These are phyloP conservation scores for Reticulitermes speratus DNA, from an alignment of 1,140 invertebrate genomes.

Conservation along the genomic window DNA sequence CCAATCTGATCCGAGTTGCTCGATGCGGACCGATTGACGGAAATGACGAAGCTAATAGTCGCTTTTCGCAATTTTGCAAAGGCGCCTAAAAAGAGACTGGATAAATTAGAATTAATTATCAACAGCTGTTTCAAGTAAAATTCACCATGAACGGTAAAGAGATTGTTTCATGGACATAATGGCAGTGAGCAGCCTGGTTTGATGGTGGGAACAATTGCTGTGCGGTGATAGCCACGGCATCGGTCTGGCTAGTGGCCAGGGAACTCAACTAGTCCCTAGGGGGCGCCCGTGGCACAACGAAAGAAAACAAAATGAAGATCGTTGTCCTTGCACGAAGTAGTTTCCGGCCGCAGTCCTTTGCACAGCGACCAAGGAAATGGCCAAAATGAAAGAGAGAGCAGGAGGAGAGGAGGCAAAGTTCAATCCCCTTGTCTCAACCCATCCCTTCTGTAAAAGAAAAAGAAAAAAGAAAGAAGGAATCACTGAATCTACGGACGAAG, in stretches of 20 bases:
- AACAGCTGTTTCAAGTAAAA: too few relatives aligned
- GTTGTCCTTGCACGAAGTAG: background rate
- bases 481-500: background rate
- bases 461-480: background rate
- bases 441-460: background rate
- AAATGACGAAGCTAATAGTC: too few relatives aligned
- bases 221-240: background rate
- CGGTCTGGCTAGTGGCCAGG: background rate
- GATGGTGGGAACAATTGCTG: too few relatives aligned
- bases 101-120: too few relatives aligned
- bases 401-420: background rate
- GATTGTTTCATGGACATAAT: too few relatives aligned
- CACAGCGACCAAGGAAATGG: conserved; percentile 1
- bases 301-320: background rate
- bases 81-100: too few relatives aligned
- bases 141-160: too few relatives aligned
- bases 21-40: too few relatives aligned
- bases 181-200: too few relatives aligned
- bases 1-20: too few relatives aligned
- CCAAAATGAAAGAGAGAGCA: background rate
- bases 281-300: background rate
- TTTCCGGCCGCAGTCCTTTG: background rate
- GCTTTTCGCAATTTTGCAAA: too few relatives aligned
- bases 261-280: background rate
- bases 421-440: too few relatives aligned